Conservation (phyloP, 2,797 vertebrate species). For the Adrianichthys oophorus region DNA sequence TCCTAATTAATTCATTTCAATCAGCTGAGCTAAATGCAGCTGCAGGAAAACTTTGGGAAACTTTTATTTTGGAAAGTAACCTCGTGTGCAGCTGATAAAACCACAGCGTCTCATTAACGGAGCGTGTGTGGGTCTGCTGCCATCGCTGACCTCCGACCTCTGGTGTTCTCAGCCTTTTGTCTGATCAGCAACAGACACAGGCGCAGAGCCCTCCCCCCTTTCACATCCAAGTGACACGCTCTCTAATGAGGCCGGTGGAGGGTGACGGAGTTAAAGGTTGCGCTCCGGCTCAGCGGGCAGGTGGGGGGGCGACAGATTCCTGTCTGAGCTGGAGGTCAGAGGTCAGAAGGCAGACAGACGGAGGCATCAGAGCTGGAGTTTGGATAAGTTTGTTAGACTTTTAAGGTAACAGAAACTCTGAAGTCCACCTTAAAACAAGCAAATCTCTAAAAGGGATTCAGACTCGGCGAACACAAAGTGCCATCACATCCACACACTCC, state of each 20-base stretch:
- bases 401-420: not conserved
- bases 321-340: conserved; percentile 47
- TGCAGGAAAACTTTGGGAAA: not conserved
- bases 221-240: conserved; percentile 33
- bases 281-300: conserved; percentile 5
- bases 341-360: conserved; percentile 46
- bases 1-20: conserved; percentile 33
- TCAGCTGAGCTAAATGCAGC: conserved; percentile 21
- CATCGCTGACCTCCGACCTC: conserved; percentile 37
- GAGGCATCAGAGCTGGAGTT: conserved; percentile 25
- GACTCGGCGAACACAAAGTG: not conserved
- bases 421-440: not conserved
- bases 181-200: not conserved
- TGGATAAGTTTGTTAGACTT: not conserved
- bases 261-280: conserved; percentile 43
- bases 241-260: conserved; percentile 51
- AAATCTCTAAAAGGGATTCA: not conserved
- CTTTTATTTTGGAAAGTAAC: too few species aligned
- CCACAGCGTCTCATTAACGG: conserved; percentile 16
- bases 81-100: not conserved
- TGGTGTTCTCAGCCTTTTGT: conserved; percentile 21
- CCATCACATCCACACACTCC: too few species aligned
- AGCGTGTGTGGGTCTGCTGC: not conserved
- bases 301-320: conserved; percentile 40
- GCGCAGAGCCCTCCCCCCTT: conserved; percentile 3